These are phyloP conservation scores for Neosalanx taihuensis DNA, from an alignment of 2,797 vertebrate genomes.

Conservation along the genomic window DNA sequence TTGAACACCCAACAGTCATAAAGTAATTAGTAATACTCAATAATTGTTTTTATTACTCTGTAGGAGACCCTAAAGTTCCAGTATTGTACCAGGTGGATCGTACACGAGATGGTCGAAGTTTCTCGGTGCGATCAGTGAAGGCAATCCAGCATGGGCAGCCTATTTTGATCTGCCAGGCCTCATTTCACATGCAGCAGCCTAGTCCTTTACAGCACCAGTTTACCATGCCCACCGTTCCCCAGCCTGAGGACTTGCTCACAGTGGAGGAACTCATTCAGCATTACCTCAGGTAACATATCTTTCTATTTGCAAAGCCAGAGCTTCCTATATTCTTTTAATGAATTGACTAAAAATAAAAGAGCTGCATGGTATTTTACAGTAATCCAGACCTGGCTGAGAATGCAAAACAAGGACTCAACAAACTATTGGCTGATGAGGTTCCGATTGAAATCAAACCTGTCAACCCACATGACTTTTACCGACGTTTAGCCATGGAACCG, in stretches of 20 bases:
- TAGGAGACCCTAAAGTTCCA: slow-evolving; percentile 88
- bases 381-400: slow-evolving; percentile 79
- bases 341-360: background rate
- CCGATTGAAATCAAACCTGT: slow-evolving; percentile 89
- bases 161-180: slow-evolving; percentile 89
- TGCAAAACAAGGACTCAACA: slow-evolving; percentile 76
- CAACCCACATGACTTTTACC: slow-evolving; percentile 69
- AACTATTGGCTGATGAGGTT: slow-evolving; percentile 82
- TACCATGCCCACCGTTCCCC: slow-evolving; percentile 83
- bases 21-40: background rate
- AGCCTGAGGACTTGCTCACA: slow-evolving; percentile 81
- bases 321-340: no score
- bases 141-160: slow-evolving; percentile 88
- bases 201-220: slow-evolving; percentile 89
- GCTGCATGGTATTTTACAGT: slow-evolving; percentile 62
- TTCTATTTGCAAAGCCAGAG: background rate
- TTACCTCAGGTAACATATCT: slow-evolving; percentile 73
- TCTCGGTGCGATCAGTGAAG: slow-evolving; percentile 87
- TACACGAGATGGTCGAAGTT: slow-evolving; percentile 86
- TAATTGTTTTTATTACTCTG: background rate
- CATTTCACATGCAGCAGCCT: slow-evolving; percentile 84
- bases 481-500: slow-evolving; percentile 65
- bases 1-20: background rate
- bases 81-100: slow-evolving; percentile 92
- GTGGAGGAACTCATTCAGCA: slow-evolving; percentile 79